Evolutionary conservation across 2,888 invertebrate species (phyloP).

Genomic region (Agrotis segetum): DNA sequence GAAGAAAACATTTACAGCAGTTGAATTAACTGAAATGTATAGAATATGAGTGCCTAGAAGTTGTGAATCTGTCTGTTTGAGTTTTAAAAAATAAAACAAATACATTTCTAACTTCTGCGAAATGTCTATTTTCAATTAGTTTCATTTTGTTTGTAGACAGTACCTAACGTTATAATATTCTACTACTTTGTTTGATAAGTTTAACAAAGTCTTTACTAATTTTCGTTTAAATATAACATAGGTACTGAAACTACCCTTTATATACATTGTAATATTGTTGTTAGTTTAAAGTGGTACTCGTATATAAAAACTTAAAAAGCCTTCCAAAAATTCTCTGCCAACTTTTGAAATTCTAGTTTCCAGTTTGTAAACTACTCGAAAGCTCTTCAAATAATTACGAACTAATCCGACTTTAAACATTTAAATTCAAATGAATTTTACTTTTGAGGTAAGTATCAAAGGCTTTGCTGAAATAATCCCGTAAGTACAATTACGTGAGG

Average conservation of each 20-base stretch:
- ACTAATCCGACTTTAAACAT: not conserved
- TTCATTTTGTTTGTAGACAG: not conserved
- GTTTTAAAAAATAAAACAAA: not conserved
- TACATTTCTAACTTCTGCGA: not conserved
- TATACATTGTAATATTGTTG: conserved; percentile 10
- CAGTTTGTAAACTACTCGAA: not conserved
- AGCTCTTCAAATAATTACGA: not conserved
- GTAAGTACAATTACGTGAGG: conserved; percentile 39
- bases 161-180: not conserved
- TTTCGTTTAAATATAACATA: too few species aligned
- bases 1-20: not conserved
- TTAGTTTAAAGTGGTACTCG: not conserved
- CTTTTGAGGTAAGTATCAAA: conserved; percentile 17
- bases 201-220: not conserved
- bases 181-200: not conserved
- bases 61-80: not conserved
- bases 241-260: too few species aligned
- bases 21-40: not conserved
- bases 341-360: not conserved
- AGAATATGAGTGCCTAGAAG: conserved; percentile 2
- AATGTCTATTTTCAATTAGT: not conserved
- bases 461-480: conserved; percentile 19
- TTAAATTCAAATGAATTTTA: conserved; percentile 13
- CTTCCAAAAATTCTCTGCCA: not conserved
- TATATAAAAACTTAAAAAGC: too few species aligned